These are phyloP conservation scores for Teleogryllus occipitalis DNA, from an alignment of 1,140 invertebrate species.

Conservation along the genomic window DNA sequence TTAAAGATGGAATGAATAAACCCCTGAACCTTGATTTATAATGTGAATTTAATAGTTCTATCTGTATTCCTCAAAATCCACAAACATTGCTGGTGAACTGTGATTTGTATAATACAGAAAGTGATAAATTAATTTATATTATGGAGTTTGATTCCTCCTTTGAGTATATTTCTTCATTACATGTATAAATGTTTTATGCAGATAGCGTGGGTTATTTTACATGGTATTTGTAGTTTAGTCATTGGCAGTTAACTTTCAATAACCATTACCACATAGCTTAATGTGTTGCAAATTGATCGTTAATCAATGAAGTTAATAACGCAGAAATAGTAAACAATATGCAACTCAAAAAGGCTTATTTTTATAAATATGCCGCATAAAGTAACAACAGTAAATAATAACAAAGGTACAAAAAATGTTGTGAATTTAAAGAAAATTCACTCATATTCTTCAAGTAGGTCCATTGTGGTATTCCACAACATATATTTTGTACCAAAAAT, in stretches of 20 bases:
- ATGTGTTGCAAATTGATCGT: neutral
- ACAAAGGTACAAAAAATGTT: neutral
- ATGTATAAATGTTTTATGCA: neutral
- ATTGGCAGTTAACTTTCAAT: neutral
- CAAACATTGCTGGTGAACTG: neutral
- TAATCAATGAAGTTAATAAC: neutral
- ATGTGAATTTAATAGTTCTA: neutral
- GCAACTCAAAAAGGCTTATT: neutral
- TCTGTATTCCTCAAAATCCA: neutral
- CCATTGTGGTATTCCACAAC: no score
- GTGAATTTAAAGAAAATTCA: neutral
- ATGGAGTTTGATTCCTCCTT: neutral
- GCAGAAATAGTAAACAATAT: neutral
- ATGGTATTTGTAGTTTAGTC: conserved; percentile 6
- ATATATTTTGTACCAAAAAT: no score
- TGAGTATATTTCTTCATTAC: neutral
- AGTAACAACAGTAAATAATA: neutral
- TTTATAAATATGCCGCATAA: neutral
- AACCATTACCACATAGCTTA: conserved; percentile 1
- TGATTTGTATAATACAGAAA: neutral
- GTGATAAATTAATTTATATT: conserved; percentile 15
- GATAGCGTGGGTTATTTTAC: conserved; percentile 9
- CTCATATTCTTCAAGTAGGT: no score
- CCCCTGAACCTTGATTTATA: conserved; percentile 10
- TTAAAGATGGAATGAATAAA: conserved; percentile 12